A percentile compares a stretch with the other conserved stretches of the same genome.
These are phyloP conservation scores for Macaca fascicularis DNA, from an alignment of 2,113 vertebrate species.

Conservation along the genomic window T2T-MFA8v1.1 NC_088385.1:129601001-129601500, in stretches of 20 bases:
- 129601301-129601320: background rate
- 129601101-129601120: background rate
- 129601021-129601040: too few relatives aligned
- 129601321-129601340: background rate
- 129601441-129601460: background rate
- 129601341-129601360: background rate
- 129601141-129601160: background rate
- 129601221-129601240: background rate
- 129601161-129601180: background rate
- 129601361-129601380: background rate
- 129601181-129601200: too few relatives aligned
- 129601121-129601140: background rate
- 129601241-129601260: background rate
- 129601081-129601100: background rate
- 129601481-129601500: background rate
- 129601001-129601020: too few relatives aligned
- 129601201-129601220: background rate
- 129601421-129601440: background rate
- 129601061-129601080: background rate
- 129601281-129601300: constrained; percentile 11
- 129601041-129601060: too few relatives aligned
- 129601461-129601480: background rate
- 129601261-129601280: background rate
- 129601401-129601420: background rate
- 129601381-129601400: background rate